These are phyloP conservation scores for Trachelus stipa DNA, from an alignment of 2,888 invertebrate species.

Conservation along the genomic window DNA sequence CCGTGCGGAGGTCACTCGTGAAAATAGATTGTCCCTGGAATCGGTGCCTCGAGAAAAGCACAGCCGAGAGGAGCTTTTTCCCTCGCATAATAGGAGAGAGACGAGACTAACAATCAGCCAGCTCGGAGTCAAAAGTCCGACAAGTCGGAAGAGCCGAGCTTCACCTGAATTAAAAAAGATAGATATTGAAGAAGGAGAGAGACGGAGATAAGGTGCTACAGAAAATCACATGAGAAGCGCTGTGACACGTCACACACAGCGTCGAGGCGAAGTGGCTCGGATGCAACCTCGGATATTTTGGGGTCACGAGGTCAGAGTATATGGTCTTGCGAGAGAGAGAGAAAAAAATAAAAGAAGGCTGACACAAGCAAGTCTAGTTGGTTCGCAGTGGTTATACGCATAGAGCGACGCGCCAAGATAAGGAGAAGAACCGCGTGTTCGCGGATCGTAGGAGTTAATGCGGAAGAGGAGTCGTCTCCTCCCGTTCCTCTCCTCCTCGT, in stretches of 20 bases:
- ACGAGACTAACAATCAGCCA: neutral
- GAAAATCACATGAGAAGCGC: neutral
- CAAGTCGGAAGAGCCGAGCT: neutral
- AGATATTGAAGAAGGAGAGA: neutral
- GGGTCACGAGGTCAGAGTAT: neutral
- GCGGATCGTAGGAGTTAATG: neutral
- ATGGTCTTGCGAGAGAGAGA: neutral
- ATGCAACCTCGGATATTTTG: neutral
- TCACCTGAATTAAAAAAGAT: neutral
- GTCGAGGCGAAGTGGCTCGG: neutral
- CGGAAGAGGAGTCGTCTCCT: neutral
- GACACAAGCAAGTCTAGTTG: too few relatives aligned
- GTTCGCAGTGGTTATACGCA: neutral
- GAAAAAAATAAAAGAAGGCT: neutral
- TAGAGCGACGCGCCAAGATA: neutral
- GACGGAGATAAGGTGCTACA: neutral
- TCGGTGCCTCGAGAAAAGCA: constrained; percentile 22
- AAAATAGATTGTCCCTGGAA: constrained; percentile 34
- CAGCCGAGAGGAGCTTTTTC: neutral
- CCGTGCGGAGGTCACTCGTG: constrained; percentile 28
- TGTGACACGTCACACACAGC: neutral
- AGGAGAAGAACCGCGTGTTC: neutral
- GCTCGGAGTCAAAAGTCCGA: neutral
- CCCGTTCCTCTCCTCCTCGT: neutral
- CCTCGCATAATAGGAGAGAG: neutral